Evolutionary conservation across 2,113 vertebrate genomes (phyloP).

Genomic region (Oriolus oriolus): DNA sequence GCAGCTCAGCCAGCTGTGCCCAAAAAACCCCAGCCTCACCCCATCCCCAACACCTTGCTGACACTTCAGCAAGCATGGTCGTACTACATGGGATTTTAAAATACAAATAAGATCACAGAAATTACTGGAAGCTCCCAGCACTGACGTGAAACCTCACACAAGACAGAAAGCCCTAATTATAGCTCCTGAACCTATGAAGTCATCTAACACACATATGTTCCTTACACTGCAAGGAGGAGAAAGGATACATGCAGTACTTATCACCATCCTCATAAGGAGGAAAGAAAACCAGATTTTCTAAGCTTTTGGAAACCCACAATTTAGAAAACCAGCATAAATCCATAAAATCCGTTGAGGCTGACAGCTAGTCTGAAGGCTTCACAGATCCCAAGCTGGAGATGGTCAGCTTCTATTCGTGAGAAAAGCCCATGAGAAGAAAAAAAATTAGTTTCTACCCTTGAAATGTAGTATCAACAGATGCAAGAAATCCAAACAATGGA

Average conservation of each 20-base stretch:
- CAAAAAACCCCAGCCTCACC: background rate
- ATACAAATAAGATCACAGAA: background rate
- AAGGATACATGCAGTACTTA: background rate
- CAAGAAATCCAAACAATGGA: too few species aligned
- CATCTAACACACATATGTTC: conserved; percentile 31
- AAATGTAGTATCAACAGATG: too few species aligned
- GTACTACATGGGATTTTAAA: background rate
- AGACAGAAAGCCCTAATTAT: conserved; percentile 25
- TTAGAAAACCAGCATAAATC: background rate
- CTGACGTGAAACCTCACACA: background rate
- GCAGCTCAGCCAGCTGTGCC: background rate
- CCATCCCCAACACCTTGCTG: background rate
- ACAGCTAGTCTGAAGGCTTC: too few species aligned
- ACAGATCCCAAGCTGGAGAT: too few species aligned
- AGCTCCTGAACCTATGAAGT: conserved; percentile 43
- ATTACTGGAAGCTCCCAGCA: background rate
- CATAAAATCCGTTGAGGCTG: too few species aligned
- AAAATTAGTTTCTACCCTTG: too few species aligned
- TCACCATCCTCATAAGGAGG: background rate
- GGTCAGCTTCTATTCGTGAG: too few species aligned
- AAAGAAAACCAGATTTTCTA: background rate
- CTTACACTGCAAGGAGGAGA: background rate
- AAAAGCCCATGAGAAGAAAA: too few species aligned
- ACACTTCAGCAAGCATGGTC: background rate
- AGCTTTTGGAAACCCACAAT: background rate